Base-by-base conservation (phyloP, 1,140 invertebrate species). In the Rhopalosiphum padi region DNA sequence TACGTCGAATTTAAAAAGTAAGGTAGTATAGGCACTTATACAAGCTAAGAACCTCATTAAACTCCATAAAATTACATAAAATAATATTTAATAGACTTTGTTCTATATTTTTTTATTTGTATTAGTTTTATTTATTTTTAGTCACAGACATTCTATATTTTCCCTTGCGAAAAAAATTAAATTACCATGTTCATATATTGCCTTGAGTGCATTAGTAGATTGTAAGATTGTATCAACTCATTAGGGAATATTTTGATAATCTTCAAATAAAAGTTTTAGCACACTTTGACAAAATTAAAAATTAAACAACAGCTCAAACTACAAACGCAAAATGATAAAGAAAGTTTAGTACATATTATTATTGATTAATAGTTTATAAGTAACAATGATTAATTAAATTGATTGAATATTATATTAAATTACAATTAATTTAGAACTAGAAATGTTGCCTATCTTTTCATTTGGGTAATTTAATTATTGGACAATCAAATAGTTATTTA, bases 191-290 rank as follows among this genome's bases (percentile, higher is more conserved):
- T 88, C 87, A 35, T 22, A 22, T 48, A 88, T 18, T 30, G n/a
- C 35, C 48, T 88, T 37, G 22, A 53, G n/a, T 51, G 87, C 87
- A 88, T 88, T 88, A 88, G 87, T 7, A 88, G n/a, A 88, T 88
- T 88, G 48, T n/a, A 53, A 88, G 46, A 88, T 88, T 88, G 48
- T n/a, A 53, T 88, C 48, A 35, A 51, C 46, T 88, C 46, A 88
- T 88, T 53, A 88, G 46, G 22, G 48, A 18, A n/a, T 77, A 77
- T 77, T 77, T n/a, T 88, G n/a, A 88, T 88, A 37, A 88, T 88
- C 87, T 51, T 22, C n/a, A 35, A 51, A 48, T 51, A 88, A 51
- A 88, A 37, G 87, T 88, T 88, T 8, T 30, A 4, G 30, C 35
- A 46, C 41, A 86, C 83, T 22, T 51, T 11, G 15, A 86, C 23